Evolutionary conservation across 2,888 invertebrate genomes (phyloP).

Genomic region (Herminia tarsipennalis): DNA sequence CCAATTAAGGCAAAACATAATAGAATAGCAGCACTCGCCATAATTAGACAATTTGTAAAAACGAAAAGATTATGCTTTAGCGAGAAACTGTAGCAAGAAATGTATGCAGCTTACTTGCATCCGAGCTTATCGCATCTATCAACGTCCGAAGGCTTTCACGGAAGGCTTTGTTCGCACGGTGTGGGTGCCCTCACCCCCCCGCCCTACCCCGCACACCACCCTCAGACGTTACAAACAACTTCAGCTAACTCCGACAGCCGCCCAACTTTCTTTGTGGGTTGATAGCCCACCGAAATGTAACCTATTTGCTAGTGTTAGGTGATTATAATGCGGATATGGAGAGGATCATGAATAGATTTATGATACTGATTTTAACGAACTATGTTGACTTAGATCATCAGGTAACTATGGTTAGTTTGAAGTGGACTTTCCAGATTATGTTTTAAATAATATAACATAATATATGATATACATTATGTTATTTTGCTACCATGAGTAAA

Average conservation of each 20-base stretch:
- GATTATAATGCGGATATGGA: slow-evolving; percentile 33
- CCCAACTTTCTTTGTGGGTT: slow-evolving; percentile 74
- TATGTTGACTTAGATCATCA: too few relatives aligned
- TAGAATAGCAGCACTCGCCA: neutral
- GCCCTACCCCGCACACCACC: slow-evolving; percentile 54
- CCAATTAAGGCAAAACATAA: too few relatives aligned
- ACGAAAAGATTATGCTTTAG: slow-evolving; percentile 55
- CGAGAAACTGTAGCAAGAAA: slow-evolving; percentile 76
- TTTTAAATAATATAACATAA: too few relatives aligned
- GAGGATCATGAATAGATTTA: too few relatives aligned
- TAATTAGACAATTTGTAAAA: slow-evolving; percentile 45
- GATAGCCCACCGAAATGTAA: slow-evolving; percentile 64
- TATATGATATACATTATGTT: too few relatives aligned
- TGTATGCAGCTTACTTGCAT: slow-evolving; percentile 84
- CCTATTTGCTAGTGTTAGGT: slow-evolving; percentile 51
- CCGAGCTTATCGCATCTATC: slow-evolving; percentile 84
- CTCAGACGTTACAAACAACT: slow-evolving; percentile 74
- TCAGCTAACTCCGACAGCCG: slow-evolving; percentile 68
- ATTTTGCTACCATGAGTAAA: too few relatives aligned
- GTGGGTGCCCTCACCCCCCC: slow-evolving; percentile 48
- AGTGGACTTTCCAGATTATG: too few relatives aligned
- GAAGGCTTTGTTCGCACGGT: slow-evolving; percentile 80
- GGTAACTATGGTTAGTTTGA: too few relatives aligned
- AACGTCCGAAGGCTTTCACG: slow-evolving; percentile 79
- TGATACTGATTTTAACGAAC: too few relatives aligned